Percentiles rank a stretch among this genome's conserved stretches.
These are phyloP conservation scores for Rotaria macrura DNA, from an alignment of 2,888 invertebrate genomes.

Conservation along the genomic window DNA sequence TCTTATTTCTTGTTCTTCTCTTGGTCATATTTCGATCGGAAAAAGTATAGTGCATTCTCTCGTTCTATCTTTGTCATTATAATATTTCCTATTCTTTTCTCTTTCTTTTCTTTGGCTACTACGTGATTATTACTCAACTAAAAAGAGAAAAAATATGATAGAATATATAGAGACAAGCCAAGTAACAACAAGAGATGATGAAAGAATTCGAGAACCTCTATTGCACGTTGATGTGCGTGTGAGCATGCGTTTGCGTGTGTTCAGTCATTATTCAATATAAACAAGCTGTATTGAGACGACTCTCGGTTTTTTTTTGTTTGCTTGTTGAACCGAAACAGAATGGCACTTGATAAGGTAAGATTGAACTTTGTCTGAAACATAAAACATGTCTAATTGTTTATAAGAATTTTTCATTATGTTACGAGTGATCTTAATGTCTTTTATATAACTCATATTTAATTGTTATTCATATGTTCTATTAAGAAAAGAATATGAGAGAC, in stretches of 20 bases:
- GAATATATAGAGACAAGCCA: background rate
- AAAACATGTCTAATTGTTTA: background rate
- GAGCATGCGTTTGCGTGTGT: background rate
- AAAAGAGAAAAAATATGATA: background rate
- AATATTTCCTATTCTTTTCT: background rate
- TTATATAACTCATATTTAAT: too few relatives aligned
- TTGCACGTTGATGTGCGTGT: conserved; percentile 1
- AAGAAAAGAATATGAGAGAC: too few relatives aligned
- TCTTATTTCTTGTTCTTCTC: background rate
- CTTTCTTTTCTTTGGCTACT: background rate
- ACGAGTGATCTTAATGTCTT: too few relatives aligned
- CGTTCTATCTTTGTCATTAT: background rate
- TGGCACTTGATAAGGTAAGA: conserved; percentile 15
- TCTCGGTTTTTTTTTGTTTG: background rate
- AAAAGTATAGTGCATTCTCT: background rate
- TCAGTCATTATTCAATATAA: background rate
- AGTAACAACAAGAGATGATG: background rate
- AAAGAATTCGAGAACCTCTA: background rate
- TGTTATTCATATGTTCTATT: too few relatives aligned
- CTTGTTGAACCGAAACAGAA: background rate
- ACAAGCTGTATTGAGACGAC: background rate
- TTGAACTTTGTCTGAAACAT: background rate
- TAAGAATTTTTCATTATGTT: background rate
- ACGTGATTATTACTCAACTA: background rate
- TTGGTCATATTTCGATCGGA: background rate